These are phyloP conservation scores for Furnarius figulus DNA, from an alignment of 2,113 vertebrate genomes.

Conservation along the genomic window DNA sequence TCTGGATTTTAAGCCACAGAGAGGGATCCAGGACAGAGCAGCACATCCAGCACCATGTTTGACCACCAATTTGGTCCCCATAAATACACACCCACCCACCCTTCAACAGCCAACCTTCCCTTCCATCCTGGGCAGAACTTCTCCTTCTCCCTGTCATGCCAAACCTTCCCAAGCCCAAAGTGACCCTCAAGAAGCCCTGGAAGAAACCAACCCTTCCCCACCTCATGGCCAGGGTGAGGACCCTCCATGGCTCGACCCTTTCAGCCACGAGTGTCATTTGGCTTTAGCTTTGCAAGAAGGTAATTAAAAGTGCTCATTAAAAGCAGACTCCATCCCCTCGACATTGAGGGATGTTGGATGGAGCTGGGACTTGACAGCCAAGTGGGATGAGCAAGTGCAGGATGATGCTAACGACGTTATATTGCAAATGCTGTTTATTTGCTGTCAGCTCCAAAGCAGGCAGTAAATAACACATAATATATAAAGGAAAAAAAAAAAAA, in stretches of 20 bases:
- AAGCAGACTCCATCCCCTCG: conserved; percentile 53
- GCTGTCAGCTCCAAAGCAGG: conserved; percentile 73
- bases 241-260: conserved; percentile 50
- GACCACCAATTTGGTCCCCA: no score
- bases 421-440: conserved; percentile 79
- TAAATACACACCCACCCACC: not conserved
- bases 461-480: conserved; percentile 79
- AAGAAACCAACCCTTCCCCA: conserved; percentile 33
- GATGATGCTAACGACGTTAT: conserved; percentile 66
- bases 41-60: no score
- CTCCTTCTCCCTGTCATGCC: not conserved
- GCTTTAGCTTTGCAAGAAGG: conserved; percentile 15
- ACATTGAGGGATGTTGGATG: conserved; percentile 73
- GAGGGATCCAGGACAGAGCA: not conserved
- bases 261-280: conserved; percentile 46
- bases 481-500: not conserved
- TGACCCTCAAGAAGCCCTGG: conserved; percentile 28
- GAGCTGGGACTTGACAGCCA: conserved; percentile 67
- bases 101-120: rapidly evolving
- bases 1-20: not conserved
- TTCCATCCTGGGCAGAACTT: not conserved
- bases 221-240: conserved; percentile 12
- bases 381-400: conserved; percentile 71
- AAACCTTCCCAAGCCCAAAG: conserved; percentile 37
- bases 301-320: conserved; percentile 74